Evolutionary conservation across 2,888 invertebrate genomes (phyloP), one percentile per base, ranked within the genome.

Genomic region (Hofmannophila pseudospretella): DNA sequence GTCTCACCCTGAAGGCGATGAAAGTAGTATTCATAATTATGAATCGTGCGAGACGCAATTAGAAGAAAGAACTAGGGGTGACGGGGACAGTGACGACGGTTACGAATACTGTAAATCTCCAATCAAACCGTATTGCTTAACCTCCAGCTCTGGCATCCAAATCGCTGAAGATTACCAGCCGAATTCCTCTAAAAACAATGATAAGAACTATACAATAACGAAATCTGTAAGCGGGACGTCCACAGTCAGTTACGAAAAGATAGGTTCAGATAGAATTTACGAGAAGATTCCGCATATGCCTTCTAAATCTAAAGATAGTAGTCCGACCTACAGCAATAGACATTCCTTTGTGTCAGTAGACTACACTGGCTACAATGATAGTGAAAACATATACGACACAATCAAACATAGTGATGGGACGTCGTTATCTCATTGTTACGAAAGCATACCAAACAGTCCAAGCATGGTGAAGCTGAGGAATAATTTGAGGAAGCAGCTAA

Each of bases 351-450:
- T 73, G 22, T 80, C 65, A 2, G 66, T 80, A 0, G 85, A 85
- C 39, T 82, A 80, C 46, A 70, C 69, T 0, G 68, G 67, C 1
- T 85, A 86, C 50, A 85, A 80, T 44, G 86, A 85, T 22, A 84
- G 75, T 11, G 90, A 90, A 46, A 90, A 90, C 50, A 90, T 91
- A 44, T 90, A 91, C 49, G 90, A 90, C 44, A 89, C 89, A 1
- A 90, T 90, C 41, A 90, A 89, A 52, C 88, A 89, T 29, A 67
- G 70, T 1, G 89, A 89, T 36, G 80, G 69, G 0, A 64, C 63
- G 1, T 87, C 89, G 0, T 57, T 88, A 11, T 89, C 89, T 0
- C 89, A 89, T 56, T 88, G 89, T 47, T 91, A 91, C 58, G 91
- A 91, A 54, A 89, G 89, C 28, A 88, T 88, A 48, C 87, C 88